phyloP scores from a whole-genome alignment of 2,113 vertebrate species.

The Pseudopipra pipra region DNA sequence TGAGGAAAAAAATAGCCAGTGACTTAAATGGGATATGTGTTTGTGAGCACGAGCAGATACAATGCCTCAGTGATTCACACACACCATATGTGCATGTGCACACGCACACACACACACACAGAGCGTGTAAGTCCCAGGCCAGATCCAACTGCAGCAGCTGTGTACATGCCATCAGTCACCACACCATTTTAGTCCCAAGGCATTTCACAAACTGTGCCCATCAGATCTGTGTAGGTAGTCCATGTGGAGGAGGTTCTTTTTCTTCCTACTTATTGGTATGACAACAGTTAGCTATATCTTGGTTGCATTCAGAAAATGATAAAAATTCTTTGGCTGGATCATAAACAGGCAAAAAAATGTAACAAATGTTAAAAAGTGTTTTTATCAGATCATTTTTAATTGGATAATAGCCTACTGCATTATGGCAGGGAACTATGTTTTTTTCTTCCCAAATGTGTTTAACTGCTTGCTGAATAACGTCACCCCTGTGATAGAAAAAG shows the following conservation, averaged over 20 bases:
- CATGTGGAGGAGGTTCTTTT: slow-evolving; percentile 60
- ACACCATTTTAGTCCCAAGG: not conserved
- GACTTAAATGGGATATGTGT: not conserved
- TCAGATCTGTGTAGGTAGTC: slow-evolving; percentile 46
- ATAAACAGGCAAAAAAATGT: slow-evolving; percentile 44
- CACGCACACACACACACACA: not conserved
- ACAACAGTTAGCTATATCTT: slow-evolving; percentile 51
- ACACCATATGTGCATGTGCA: not conserved
- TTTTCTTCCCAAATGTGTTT: not conserved
- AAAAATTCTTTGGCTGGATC: slow-evolving; percentile 53
- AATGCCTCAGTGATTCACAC: not conserved
- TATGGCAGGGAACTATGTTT: not conserved
- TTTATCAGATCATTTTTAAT: slow-evolving; percentile 24
- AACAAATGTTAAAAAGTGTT: slow-evolving; percentile 38
- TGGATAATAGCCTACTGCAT: slow-evolving; percentile 35
- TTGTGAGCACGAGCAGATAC: not conserved
- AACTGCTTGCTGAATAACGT: not conserved
- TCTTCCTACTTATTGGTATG: slow-evolving; percentile 51
- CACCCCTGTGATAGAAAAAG: not conserved
- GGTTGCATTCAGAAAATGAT: slow-evolving; percentile 40
- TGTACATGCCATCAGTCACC: not conserved
- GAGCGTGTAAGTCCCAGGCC: not conserved
- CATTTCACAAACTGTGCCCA: slow-evolving; percentile 41
- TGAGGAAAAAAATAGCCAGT: not conserved
- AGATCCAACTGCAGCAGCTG: not conserved